A percentile compares a stretch with the other conserved stretches of the same genome.
Evolutionary conservation across 2,888 invertebrate species (phyloP).

Genomic region (Nephrocerus scutellatus): DNA sequence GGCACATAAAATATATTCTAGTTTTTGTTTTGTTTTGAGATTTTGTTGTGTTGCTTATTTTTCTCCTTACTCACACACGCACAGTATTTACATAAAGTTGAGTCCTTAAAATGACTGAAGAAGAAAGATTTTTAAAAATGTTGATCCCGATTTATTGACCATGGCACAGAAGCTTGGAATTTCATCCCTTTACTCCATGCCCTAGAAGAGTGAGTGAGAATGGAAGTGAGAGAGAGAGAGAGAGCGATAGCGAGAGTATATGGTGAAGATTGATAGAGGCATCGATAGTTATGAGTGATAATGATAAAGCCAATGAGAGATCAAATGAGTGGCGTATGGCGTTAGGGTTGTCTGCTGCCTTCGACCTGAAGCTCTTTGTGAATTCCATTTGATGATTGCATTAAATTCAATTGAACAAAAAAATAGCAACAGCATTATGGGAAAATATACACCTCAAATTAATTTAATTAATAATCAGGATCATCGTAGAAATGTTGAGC

Average conservation of each 20-base stretch:
- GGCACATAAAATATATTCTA: neutral
- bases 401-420: constrained; percentile 15
- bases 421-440: constrained; percentile 14
- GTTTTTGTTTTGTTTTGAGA: neutral
- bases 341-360: too few relatives aligned
- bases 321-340: too few relatives aligned
- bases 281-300: too few relatives aligned
- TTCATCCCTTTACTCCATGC: constrained; percentile 10
- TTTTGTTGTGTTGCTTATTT: neutral
- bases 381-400: too few relatives aligned
- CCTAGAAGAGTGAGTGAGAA: constrained; percentile 20
- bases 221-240: constrained; percentile 22
- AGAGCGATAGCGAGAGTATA: constrained; percentile 11
- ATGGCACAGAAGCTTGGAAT: too few relatives aligned
- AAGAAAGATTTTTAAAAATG: too few relatives aligned
- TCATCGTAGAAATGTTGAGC: constrained; percentile 42
- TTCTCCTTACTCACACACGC: neutral
- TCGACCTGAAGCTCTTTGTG: too few relatives aligned
- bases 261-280: constrained; percentile 1
- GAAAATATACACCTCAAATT: neutral
- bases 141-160: too few relatives aligned
- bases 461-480: constrained; percentile 35
- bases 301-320: too few relatives aligned
- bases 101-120: too few relatives aligned
- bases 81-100: too few relatives aligned